Conservation (phyloP, 1,140 invertebrate genomes). For the Drosophila oshimai region DNA sequence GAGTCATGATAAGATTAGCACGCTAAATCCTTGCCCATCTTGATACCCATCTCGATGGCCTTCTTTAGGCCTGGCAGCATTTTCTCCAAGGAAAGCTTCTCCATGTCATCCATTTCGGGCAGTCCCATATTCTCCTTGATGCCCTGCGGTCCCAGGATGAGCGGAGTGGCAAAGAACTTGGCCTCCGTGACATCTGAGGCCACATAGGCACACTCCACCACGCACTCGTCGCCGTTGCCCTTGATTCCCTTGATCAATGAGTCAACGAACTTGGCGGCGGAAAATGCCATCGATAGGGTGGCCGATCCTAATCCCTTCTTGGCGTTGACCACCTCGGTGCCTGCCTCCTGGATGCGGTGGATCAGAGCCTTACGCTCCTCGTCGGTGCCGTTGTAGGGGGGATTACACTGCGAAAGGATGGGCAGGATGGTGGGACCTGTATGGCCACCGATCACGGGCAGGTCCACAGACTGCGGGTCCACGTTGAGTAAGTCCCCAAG, state of each 20-base stretch:
- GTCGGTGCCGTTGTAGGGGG: constrained; percentile 87
- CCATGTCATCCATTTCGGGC: constrained; percentile 92
- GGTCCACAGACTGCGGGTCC: constrained; percentile 89
- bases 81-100: constrained; percentile 90
- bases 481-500: constrained; percentile 91
- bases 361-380: constrained; percentile 90
- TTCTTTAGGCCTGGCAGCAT: constrained; percentile 95
- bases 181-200: constrained; percentile 93
- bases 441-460: constrained; percentile 98
- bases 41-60: constrained; percentile 96
- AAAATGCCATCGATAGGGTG: constrained; percentile 98
- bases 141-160: constrained; percentile 95
- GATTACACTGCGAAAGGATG: constrained; percentile 95
- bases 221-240: constrained; percentile 88
- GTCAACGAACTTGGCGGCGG: constrained; percentile 93
- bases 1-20: background rate
- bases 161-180: constrained; percentile 95
- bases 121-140: constrained; percentile 95
- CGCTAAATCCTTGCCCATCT: constrained; percentile 71
- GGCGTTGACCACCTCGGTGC: constrained; percentile 98
- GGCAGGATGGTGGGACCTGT: constrained; percentile 98
- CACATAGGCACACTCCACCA: constrained; percentile 96
- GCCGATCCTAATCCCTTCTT: constrained; percentile 98
- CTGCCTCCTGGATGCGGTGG: constrained; percentile 95
- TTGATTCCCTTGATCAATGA: constrained; percentile 90